Base-by-base conservation (phyloP, 2,797 vertebrate genomes). In the Sebastes goodei region DNA sequence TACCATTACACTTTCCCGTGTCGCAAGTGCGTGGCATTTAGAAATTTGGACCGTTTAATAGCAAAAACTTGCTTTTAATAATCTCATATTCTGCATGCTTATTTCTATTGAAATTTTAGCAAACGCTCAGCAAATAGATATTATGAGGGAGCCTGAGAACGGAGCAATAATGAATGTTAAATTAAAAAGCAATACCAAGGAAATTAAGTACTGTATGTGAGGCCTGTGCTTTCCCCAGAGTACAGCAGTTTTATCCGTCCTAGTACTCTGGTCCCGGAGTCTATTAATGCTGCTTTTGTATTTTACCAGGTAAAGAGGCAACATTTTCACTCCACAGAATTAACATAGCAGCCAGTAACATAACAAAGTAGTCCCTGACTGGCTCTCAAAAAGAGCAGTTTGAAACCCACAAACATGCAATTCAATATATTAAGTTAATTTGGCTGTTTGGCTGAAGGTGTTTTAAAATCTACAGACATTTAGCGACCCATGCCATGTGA, bases 1-100 rank as follows among this genome's bases (percentile, higher is more conserved):
- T 38, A 74, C 49, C 65, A 66, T 82, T 79, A 81, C 55, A 76
- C 66, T 75, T 82, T 73, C 33, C 52, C 20, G 52, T 30, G 76
- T 53, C 60, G 57, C n/a, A 17, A 69, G n/a, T 49, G 8, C 10
- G n/a, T 27, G 14, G 15, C 33, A 72, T 56, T 76, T 25, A 64
- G 52, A 60, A 33, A 56, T 74, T 55, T 42, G 2, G 53, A 32
- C 7, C 12, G 23, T 14, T 2, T 3, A 15, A 46, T 0, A 55
- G n/a, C 14, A 73, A 62, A 38, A 59, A 56, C 7, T 6, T 29
- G 2, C 4, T 7, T 66, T 57, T 35, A 35, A 74, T 56, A 56
- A 53, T 62, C 33, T 66, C 46, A 30, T 33, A 6, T 25, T 49
- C 14, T 55, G 9, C n/a, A 21, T 23, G 1, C 12, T 56, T 46